These are phyloP conservation scores for Gavia stellata DNA, from an alignment of 2,113 vertebrate genomes.

Conservation along the genomic window DNA sequence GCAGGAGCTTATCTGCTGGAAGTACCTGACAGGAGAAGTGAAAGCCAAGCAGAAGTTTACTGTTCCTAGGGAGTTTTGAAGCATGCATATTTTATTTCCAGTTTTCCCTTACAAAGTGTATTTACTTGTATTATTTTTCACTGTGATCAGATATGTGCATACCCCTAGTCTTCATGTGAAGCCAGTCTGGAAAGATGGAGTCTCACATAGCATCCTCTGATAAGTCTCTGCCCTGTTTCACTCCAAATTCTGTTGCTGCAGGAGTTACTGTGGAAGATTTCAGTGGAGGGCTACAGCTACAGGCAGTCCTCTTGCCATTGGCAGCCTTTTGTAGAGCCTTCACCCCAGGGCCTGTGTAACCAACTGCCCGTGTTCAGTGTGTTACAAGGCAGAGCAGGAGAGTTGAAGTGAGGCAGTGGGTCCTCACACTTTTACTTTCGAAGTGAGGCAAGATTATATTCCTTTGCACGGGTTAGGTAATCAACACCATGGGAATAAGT, in stretches of 20 bases:
- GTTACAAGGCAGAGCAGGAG: not conserved
- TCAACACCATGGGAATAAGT: not conserved
- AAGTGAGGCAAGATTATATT: not conserved
- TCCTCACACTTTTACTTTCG: not conserved
- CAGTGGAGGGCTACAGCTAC: not conserved
- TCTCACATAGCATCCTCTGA: not conserved
- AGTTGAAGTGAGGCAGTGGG: not conserved
- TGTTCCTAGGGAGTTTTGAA: not conserved
- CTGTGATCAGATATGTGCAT: not conserved
- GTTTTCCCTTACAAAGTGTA: not conserved
- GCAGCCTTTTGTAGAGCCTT: not conserved
- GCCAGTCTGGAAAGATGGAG: not conserved
- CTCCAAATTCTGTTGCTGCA: not conserved
- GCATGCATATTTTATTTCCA: not conserved
- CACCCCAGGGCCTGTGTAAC: not conserved
- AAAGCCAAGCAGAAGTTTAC: not conserved
- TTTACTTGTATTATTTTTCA: not conserved
- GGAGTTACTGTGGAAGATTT: not conserved
- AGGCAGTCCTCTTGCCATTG: not conserved
- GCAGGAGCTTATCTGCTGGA: not conserved
- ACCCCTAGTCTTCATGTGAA: not conserved
- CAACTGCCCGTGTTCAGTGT: not conserved
- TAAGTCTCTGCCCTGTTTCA: not conserved
- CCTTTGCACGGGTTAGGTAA: not conserved
- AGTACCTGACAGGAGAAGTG: not conserved